phyloP scores from a whole-genome alignment of 1,140 invertebrate genomes.

The Phymorhynchus buccinoides region DNA sequence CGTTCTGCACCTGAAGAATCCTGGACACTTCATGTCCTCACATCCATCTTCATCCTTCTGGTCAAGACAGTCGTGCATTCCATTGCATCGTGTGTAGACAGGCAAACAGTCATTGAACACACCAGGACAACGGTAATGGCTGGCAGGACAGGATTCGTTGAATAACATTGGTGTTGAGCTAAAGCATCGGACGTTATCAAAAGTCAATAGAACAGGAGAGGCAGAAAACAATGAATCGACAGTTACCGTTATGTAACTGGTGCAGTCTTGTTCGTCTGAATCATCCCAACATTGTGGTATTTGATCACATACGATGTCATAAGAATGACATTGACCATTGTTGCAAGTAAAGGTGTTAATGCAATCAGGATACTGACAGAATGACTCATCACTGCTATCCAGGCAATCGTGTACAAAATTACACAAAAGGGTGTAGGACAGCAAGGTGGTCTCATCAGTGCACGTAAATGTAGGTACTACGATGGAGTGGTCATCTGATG shows the following conservation, averaged over 20 bases:
- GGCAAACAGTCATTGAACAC: background rate
- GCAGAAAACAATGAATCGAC: slow-evolving; percentile 21
- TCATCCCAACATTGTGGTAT: background rate
- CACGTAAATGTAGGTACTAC: background rate
- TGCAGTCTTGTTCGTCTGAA: slow-evolving; percentile 15
- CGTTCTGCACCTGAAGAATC: background rate
- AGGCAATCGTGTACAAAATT: background rate
- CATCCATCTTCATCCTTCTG: slow-evolving; percentile 10
- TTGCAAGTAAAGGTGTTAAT: background rate
- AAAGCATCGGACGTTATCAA: background rate
- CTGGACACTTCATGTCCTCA: background rate
- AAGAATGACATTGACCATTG: background rate
- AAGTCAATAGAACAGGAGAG: slow-evolving; percentile 4
- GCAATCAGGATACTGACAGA: slow-evolving; percentile 21
- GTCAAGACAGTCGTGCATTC: background rate
- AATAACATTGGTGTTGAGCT: background rate
- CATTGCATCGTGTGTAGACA: background rate
- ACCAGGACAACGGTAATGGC: background rate
- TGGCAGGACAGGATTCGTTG: background rate
- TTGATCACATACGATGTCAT: background rate
- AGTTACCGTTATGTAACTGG: slow-evolving; percentile 20
- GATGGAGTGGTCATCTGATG: background rate
- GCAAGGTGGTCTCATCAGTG: background rate
- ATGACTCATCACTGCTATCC: background rate
- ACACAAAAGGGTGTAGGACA: slow-evolving; percentile 8